A percentile compares a stretch with the other conserved stretches of the same genome.
These are phyloP conservation scores for Gallinago jamesoni DNA, from an alignment of 2,113 vertebrate species.

Conservation along the genomic window DNA sequence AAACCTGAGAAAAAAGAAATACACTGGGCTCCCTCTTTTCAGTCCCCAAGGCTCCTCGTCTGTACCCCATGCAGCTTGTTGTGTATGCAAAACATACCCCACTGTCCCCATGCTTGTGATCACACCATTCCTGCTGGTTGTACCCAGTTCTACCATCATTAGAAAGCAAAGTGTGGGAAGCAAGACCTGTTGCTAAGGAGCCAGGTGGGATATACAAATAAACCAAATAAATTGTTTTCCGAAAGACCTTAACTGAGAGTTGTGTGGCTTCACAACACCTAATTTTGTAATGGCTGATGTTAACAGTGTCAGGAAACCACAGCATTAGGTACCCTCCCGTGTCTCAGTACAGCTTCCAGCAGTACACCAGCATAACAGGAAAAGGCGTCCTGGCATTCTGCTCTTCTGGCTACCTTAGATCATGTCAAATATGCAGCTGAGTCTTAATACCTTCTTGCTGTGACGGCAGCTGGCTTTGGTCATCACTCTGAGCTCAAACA, in stretches of 20 bases:
- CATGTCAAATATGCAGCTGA: neutral
- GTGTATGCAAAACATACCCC: fast-evolving
- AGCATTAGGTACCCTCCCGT: neutral
- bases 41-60: neutral
- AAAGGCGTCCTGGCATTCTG: neutral
- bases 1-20: neutral
- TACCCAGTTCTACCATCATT: neutral
- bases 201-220: neutral
- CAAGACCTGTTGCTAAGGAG: neutral
- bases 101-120: neutral
- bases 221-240: neutral
- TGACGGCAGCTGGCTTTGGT: neutral
- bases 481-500: neutral
- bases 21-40: neutral
- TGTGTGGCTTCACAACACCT: neutral
- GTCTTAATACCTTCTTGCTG: neutral
- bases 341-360: neutral
- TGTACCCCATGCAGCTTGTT: neutral
- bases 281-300: neutral
- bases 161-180: neutral
- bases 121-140: neutral
- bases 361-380: neutral
- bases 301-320: too few relatives aligned
- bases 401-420: neutral
- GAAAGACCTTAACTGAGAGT: neutral